phyloP scores from a whole-genome alignment of 2,888 invertebrate genomes.

The Drosophila sordidula region DNA sequence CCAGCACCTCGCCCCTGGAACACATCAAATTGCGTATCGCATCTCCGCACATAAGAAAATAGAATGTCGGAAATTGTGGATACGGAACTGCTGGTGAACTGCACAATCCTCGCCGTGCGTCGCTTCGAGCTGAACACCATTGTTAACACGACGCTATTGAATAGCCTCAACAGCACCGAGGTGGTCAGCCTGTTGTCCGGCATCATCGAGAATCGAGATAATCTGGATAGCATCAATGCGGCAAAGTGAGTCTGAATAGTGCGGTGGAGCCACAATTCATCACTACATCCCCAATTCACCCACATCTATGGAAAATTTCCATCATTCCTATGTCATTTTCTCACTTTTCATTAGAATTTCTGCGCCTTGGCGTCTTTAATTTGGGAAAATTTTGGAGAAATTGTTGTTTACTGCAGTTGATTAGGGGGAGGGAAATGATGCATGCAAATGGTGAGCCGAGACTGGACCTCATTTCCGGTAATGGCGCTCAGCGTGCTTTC shows the following conservation, averaged over 20 bases:
- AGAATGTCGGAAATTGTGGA: conserved; percentile 84
- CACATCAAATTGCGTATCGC: not conserved
- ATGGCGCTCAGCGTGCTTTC: not conserved
- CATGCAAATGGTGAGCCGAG: conserved; percentile 9
- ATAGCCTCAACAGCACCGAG: conserved; percentile 82
- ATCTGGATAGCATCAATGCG: conserved; percentile 78
- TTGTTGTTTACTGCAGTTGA: conserved; percentile 3
- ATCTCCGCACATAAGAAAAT: not conserved
- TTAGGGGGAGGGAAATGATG: not conserved
- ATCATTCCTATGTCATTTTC: not conserved
- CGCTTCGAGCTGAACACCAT: conserved; percentile 81
- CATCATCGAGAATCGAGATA: conserved; percentile 82
- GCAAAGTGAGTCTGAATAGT: conserved; percentile 82
- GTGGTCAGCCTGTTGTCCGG: conserved; percentile 81
- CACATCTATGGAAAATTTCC: not conserved
- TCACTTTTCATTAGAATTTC: not conserved
- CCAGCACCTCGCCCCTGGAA: not conserved
- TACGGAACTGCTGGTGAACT: conserved; percentile 83
- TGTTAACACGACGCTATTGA: conserved; percentile 79
- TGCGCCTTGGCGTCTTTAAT: conserved; percentile 8
- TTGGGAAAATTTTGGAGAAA: conserved; percentile 6
- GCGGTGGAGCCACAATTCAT: no score
- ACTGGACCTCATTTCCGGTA: conserved; percentile 4
- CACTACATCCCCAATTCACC: no score
- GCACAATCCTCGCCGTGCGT: conserved; percentile 83